These are phyloP conservation scores for Branchinecta sandiegonensis DNA, from an alignment of 2,888 invertebrate species.

Conservation along the genomic window DNA sequence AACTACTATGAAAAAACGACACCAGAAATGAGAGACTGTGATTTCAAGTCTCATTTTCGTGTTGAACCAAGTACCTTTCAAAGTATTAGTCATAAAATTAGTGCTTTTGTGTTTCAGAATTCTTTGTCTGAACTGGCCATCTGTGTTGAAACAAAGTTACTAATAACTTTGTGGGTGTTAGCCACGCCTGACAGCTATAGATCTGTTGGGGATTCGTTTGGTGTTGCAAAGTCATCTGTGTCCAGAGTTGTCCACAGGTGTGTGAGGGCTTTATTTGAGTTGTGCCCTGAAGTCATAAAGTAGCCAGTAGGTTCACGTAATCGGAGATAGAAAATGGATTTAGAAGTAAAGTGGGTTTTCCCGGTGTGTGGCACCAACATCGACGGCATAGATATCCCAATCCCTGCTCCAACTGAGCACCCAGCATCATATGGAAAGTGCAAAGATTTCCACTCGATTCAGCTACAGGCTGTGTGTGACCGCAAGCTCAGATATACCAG, in stretches of 20 bases:
- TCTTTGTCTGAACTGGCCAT: not conserved
- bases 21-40: not conserved
- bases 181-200: slow-evolving; percentile 4
- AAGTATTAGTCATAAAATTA: not conserved
- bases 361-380: not conserved
- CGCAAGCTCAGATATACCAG: slow-evolving; percentile 1
- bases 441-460: slow-evolving; percentile 17
- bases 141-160: not conserved
- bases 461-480: slow-evolving; percentile 7
- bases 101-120: not conserved
- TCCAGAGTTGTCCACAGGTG: slow-evolving; percentile 4
- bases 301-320: not conserved
- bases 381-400: not conserved
- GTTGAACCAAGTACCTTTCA: not conserved
- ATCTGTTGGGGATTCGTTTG: slow-evolving; percentile 18
- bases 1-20: not conserved
- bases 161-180: slow-evolving; percentile 17
- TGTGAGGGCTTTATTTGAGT: not conserved
- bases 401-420: not conserved
- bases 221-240: slow-evolving; percentile 16
- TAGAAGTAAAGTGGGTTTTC: not conserved
- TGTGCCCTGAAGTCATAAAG: not conserved
- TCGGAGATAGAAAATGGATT: not conserved
- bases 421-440: slow-evolving; percentile 5
- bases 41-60: not conserved